A percentile compares a stretch with the other conserved stretches of the same genome.
Conservation (phyloP, 1,140 invertebrate species). For the Philopotamus ludificatus region DNA sequence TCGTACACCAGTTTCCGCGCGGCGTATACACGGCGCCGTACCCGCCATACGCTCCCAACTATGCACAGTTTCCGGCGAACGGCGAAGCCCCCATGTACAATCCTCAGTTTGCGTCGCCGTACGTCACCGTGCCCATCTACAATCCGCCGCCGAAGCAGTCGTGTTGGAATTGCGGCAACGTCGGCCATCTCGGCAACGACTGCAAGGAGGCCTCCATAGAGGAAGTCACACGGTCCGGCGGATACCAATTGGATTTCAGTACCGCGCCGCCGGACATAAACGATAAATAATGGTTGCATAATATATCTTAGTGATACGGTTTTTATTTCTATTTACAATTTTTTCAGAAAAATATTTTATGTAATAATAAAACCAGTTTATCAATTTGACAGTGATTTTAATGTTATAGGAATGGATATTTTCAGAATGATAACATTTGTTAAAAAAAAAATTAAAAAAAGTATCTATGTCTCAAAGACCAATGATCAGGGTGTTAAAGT, state of each 20-base stretch:
- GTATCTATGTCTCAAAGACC: conserved; percentile 39
- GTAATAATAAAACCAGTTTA: background rate
- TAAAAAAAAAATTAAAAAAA: conserved; percentile 2
- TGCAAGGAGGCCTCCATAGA: conserved; percentile 87
- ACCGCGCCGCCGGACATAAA: conserved; percentile 49
- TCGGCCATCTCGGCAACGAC: conserved; percentile 74
- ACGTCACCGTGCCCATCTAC: conserved; percentile 54
- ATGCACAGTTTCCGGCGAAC: conserved; percentile 41
- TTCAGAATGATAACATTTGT: conserved; percentile 31
- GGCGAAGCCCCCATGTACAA: conserved; percentile 36
- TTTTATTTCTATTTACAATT: conserved; percentile 18
- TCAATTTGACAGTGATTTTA: conserved; percentile 12
- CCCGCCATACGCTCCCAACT: conserved; percentile 20
- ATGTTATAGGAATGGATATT: conserved; percentile 5
- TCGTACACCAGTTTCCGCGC: conserved; percentile 49
- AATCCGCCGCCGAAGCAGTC: conserved; percentile 58
- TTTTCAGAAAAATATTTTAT: background rate
- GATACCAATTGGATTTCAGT: conserved; percentile 63
- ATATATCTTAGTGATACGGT: conserved; percentile 13
- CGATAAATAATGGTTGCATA: conserved; percentile 47
- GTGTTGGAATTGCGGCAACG: conserved; percentile 75
- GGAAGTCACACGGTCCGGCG: conserved; percentile 71
- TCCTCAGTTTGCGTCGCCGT: conserved; percentile 43
- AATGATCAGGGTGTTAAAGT: conserved; percentile 37
- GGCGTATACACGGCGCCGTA: conserved; percentile 44